Evolutionary conservation across 2,797 vertebrate species (phyloP).

Genomic region (Phalloptychus januarius): DNA sequence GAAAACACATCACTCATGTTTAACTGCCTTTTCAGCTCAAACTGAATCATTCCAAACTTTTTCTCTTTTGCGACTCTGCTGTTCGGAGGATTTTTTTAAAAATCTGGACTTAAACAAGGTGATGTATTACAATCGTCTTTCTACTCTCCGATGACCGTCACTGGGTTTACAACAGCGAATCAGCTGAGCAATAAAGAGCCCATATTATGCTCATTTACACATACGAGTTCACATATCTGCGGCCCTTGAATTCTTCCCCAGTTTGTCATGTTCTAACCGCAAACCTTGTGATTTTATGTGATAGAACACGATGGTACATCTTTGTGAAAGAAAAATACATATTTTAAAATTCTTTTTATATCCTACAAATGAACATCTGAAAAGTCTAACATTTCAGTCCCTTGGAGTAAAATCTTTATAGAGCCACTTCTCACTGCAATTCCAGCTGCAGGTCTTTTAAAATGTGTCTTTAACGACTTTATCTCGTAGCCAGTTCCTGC

Average conservation of each 20-base stretch:
- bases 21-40: neutral
- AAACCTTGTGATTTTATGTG: neutral
- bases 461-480: neutral
- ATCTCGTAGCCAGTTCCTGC: neutral
- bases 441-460: neutral
- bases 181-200: neutral
- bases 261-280: neutral
- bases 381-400: neutral
- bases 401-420: neutral
- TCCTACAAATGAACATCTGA: neutral
- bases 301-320: neutral
- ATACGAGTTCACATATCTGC: neutral
- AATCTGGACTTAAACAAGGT: conserved; percentile 11
- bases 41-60: conserved; percentile 3
- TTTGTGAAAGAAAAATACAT: neutral
- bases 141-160: neutral
- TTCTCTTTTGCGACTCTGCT: conserved; percentile 18
- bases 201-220: neutral
- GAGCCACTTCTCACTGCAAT: neutral
- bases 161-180: neutral
- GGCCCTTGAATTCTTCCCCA: neutral
- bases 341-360: neutral
- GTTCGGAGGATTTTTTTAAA: conserved; percentile 1
- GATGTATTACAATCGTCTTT: conserved; percentile 1
- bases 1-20: conserved; percentile 10